Percentiles rank a stretch among this genome's conserved stretches.
Conservation (phyloP, 2,888 invertebrate genomes). For the Falcaria lacertinaria region DNA sequence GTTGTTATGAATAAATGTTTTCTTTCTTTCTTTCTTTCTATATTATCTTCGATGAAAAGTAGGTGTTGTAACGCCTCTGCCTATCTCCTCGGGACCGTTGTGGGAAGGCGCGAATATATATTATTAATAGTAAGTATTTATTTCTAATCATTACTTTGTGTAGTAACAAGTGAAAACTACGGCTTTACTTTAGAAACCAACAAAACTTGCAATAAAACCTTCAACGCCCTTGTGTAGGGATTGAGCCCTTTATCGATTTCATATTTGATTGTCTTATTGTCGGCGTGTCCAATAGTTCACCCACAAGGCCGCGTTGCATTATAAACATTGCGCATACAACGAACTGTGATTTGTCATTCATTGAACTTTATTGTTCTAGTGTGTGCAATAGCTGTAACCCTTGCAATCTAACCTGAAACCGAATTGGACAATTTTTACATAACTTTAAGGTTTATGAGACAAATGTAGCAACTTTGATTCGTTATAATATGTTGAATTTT, state of each 20-base stretch:
- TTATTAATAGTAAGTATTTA: too few relatives aligned
- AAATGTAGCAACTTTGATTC: too few relatives aligned
- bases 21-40: too few relatives aligned
- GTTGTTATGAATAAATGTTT: too few relatives aligned
- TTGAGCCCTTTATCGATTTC: neutral
- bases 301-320: neutral
- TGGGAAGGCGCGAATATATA: too few relatives aligned
- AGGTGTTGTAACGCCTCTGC: too few relatives aligned
- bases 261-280: neutral
- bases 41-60: too few relatives aligned
- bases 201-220: neutral
- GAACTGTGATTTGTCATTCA: neutral
- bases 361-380: neutral
- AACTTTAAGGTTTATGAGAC: neutral
- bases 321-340: neutral
- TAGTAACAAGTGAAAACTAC: slow-evolving; percentile 3
- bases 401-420: neutral
- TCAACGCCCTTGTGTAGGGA: neutral
- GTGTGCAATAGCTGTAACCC: neutral
- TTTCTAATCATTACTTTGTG: neutral
- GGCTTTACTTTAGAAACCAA: neutral
- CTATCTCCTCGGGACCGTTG: too few relatives aligned
- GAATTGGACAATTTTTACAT: neutral
- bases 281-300: neutral
- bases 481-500: too few relatives aligned